Evolutionary conservation across 2,113 vertebrate species (phyloP).

Genomic region (Psephotus haematonotus): DNA sequence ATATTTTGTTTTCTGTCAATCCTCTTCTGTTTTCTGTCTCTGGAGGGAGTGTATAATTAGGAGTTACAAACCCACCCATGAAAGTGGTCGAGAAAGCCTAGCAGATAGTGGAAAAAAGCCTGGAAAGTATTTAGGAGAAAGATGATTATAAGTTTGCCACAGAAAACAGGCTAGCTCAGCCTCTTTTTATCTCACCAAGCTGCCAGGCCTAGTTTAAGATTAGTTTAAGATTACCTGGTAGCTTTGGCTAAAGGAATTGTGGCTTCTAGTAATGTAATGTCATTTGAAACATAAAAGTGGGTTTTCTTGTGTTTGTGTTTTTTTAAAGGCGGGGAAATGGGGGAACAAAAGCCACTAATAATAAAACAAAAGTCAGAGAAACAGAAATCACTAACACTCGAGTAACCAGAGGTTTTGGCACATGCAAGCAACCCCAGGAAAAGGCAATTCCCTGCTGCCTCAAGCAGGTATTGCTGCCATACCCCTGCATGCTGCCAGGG

Average conservation of each 20-base stretch:
- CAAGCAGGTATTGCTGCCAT: not conserved
- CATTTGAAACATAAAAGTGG: constrained; percentile 58
- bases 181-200: constrained; percentile 57
- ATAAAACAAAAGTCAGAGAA: constrained; percentile 4
- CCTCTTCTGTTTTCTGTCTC: not conserved
- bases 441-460: not conserved
- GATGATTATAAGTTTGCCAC: constrained; percentile 58
- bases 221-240: constrained; percentile 46
- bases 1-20: constrained; percentile 11
- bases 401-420: not conserved
- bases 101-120: constrained; percentile 69
- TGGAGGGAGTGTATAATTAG: not conserved
- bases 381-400: not conserved
- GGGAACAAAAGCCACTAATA: constrained; percentile 26
- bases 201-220: constrained; percentile 63
- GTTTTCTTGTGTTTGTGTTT: not conserved
- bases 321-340: not conserved
- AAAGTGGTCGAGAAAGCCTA: constrained; percentile 12
- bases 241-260: constrained; percentile 69
- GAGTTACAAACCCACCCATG: constrained; percentile 33
- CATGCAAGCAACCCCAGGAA: not conserved
- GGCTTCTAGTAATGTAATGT: constrained; percentile 67
- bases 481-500: not conserved
- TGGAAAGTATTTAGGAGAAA: constrained; percentile 74
- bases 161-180: constrained; percentile 64